Conservation (phyloP, 2,888 invertebrate genomes). For the Agriopis leucophaearia region DNA sequence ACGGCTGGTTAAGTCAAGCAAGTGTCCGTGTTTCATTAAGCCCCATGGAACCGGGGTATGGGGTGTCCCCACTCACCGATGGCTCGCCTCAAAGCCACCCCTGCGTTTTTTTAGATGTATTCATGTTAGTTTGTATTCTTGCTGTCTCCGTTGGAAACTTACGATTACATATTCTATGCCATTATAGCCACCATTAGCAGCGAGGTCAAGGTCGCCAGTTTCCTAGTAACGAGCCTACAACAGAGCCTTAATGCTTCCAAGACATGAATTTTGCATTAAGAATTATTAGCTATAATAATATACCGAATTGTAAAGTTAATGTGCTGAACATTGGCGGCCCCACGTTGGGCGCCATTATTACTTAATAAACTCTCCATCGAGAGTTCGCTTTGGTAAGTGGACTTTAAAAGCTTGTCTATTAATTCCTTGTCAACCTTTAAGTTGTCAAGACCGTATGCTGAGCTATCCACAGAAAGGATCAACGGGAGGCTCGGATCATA, state of each 20-base stretch:
- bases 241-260: constrained; percentile 47
- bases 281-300: constrained; percentile 50
- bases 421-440: neutral
- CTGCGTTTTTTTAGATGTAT: too few relatives aligned
- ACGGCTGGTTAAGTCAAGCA: neutral
- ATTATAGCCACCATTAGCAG: constrained; percentile 39
- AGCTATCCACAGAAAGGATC: too few relatives aligned
- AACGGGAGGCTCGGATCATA: too few relatives aligned
- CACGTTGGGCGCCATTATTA: constrained; percentile 49
- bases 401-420: constrained; percentile 11
- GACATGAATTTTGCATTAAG: constrained; percentile 50
- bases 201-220: constrained; percentile 54
- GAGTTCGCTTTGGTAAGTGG: constrained; percentile 36
- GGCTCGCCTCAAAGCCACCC: too few relatives aligned
- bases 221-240: constrained; percentile 58
- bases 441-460: neutral
- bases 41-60: too few relatives aligned
- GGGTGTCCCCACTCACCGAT: too few relatives aligned
- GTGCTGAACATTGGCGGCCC: constrained; percentile 35
- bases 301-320: constrained; percentile 32
- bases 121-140: too few relatives aligned
- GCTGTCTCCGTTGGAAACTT: constrained; percentile 4
- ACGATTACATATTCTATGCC: constrained; percentile 21
- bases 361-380: constrained; percentile 29
- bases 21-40: neutral